Evolutionary conservation across 2,888 invertebrate genomes (phyloP).

Genomic region (Nemotelus pantherinus): DNA sequence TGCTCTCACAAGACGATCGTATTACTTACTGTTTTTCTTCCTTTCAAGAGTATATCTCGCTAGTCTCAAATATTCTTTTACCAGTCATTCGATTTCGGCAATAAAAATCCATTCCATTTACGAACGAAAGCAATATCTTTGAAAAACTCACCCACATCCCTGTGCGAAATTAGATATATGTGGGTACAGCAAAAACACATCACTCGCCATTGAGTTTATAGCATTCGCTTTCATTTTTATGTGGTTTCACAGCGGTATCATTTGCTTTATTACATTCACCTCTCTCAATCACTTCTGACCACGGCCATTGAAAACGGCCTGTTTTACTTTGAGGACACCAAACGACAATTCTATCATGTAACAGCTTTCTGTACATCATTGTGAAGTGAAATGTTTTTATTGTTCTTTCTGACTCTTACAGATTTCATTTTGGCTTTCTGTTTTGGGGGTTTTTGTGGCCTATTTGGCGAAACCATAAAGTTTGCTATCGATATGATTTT

Average conservation of each 20-base stretch:
- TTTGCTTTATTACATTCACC: conserved; percentile 3
- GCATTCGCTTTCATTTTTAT: background rate
- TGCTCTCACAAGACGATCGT: no score
- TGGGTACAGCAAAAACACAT: background rate
- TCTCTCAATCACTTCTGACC: conserved; percentile 3
- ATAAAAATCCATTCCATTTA: conserved; percentile 20
- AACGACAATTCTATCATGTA: no score
- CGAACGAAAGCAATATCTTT: background rate
- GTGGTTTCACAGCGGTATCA: conserved; percentile 1
- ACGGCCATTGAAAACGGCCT: background rate
- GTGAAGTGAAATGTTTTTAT: no score
- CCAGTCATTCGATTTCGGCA: background rate
- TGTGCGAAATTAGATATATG: no score
- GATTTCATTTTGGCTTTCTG: no score
- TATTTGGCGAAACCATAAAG: no score
- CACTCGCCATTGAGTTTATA: background rate
- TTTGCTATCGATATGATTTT: no score
- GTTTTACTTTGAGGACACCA: background rate
- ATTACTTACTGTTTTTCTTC: no score
- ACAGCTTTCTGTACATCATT: no score
- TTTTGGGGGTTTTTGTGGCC: no score
- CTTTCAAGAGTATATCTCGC: no score
- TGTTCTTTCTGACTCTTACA: no score
- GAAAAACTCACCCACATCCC: background rate
- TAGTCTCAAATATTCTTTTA: background rate